Conservation (phyloP, 2,888 invertebrate genomes). For the Acleris emargana region DNA sequence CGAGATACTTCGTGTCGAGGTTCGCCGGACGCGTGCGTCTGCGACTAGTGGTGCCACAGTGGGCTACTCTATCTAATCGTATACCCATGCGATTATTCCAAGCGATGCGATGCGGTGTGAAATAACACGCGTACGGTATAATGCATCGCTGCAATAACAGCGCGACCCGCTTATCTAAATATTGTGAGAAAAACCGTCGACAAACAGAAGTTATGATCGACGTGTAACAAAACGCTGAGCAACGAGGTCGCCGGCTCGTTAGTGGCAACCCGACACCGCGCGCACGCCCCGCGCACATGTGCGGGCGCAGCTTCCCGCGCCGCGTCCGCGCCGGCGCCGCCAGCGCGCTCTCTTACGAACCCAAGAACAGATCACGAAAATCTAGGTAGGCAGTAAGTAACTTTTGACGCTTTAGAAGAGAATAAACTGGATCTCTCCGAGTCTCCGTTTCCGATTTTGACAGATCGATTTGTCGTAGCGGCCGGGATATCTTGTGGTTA, state of each 20-base stretch:
- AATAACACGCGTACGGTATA: constrained; percentile 26
- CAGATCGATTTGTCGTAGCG: too few species aligned
- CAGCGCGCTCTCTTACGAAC: too few species aligned
- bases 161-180: constrained; percentile 23
- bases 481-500: too few species aligned
- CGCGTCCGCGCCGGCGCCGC: background rate
- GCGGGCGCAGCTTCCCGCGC: constrained; percentile 6
- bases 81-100: background rate
- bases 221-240: constrained; percentile 22
- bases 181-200: constrained; percentile 27
- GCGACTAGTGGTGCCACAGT: too few species aligned
- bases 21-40: background rate
- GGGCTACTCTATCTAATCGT: too few species aligned
- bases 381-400: too few species aligned
- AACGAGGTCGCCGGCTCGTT: constrained; percentile 28
- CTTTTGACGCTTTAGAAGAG: too few species aligned
- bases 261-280: constrained; percentile 25
- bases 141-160: constrained; percentile 24
- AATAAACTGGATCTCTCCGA: too few species aligned
- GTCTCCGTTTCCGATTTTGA: too few species aligned
- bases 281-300: constrained; percentile 16
- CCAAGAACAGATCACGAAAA: too few species aligned
- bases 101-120: constrained; percentile 21
- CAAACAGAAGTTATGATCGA: constrained; percentile 23
- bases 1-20: background rate